Evolutionary conservation across 2,113 vertebrate genomes (phyloP).

Genomic region (Helogale parvula): DNA sequence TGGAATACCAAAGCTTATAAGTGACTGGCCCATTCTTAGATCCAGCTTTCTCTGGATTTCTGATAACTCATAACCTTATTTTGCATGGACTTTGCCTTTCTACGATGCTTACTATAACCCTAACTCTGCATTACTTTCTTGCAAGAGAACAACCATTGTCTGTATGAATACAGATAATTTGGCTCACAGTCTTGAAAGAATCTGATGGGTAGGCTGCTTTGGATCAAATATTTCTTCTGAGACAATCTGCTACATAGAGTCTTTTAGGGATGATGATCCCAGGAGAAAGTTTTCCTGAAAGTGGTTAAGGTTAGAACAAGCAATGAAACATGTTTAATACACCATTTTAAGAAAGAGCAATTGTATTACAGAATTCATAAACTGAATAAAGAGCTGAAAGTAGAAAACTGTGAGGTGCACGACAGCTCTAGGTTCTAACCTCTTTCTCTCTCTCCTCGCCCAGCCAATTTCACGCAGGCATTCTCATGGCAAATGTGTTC

Average conservation of each 20-base stretch:
- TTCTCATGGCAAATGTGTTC: not conserved
- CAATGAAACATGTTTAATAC: not conserved
- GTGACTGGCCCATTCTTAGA: not conserved
- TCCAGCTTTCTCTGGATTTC: not conserved
- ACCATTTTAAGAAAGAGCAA: not conserved
- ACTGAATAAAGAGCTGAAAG: not conserved
- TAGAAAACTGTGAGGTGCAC: not conserved
- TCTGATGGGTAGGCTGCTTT: not conserved
- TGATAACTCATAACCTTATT: constrained; percentile 9
- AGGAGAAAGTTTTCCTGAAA: not conserved
- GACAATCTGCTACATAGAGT: not conserved
- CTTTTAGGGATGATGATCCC: not conserved
- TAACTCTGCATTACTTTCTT: not conserved
- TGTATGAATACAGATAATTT: not conserved
- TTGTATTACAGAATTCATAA: not conserved
- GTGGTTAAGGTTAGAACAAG: not conserved
- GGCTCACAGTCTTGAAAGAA: not conserved
- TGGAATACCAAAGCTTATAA: not conserved
- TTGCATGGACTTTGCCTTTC: not conserved
- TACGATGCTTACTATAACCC: not conserved
- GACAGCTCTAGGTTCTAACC: not conserved
- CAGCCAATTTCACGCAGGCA: not conserved
- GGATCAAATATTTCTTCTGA: not conserved
- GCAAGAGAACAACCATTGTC: not conserved
- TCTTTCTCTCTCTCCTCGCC: not conserved